A percentile compares a stretch with the other conserved stretches of the same genome.
Conservation (phyloP, 2,797 vertebrate genomes). For the Paramormyrops hopkinsi region DNA sequence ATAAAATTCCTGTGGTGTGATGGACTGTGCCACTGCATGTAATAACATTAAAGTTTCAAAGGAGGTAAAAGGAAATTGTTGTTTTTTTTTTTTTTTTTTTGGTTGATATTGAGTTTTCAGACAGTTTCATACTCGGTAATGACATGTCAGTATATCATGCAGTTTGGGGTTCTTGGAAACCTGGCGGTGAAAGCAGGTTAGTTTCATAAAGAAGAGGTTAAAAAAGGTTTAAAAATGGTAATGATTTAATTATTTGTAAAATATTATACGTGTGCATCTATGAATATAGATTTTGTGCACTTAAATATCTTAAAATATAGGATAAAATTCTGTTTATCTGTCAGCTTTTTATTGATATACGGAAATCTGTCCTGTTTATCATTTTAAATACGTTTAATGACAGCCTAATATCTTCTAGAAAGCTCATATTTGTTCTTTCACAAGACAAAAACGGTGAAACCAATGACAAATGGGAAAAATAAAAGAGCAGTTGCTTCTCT, state of each 20-base stretch:
- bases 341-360: neutral
- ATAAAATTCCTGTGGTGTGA: conserved; percentile 49
- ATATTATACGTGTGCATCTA: neutral
- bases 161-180: neutral
- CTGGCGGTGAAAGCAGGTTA: neutral
- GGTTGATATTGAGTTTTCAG: neutral
- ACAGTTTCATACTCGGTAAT: neutral
- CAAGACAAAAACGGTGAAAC: neutral
- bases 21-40: conserved; percentile 61
- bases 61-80: neutral
- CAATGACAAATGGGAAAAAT: neutral
- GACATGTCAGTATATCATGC: neutral
- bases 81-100: neutral
- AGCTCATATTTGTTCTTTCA: neutral
- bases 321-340: neutral
- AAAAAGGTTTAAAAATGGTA: neutral
- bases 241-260: neutral
- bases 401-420: neutral
- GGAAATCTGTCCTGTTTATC: neutral
- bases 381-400: conserved; percentile 3
- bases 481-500: neutral
- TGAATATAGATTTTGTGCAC: neutral
- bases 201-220: neutral
- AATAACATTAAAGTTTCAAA: conserved; percentile 52
- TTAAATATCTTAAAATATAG: neutral